These are phyloP conservation scores for silkworm (Bombyx mori) DNA, from an alignment of 1,140 invertebrate genomes.

Conservation along the genomic window ASM3026992v2 NC_085131.1:8526001-8526500, in stretches of 20 bases:
- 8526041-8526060: constrained; percentile 94
- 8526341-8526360: constrained; percentile 91
- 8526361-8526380: constrained; percentile 92
- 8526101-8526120: constrained; percentile 98
- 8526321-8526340: constrained; percentile 96
- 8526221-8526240: not conserved
- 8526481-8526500: constrained; percentile 89
- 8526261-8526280: constrained; percentile 90
- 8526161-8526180: constrained; percentile 96
- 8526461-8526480: constrained; percentile 81
- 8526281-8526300: constrained; percentile 94
- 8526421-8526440: not conserved
- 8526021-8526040: constrained; percentile 96
- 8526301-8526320: constrained; percentile 97
- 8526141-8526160: constrained; percentile 93
- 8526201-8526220: not conserved
- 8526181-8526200: constrained; percentile 5
- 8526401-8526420: not conserved
- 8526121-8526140: constrained; percentile 96
- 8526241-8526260: constrained; percentile 81
- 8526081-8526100: constrained; percentile 97
- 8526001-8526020: constrained; percentile 91
- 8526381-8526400: constrained; percentile 32
- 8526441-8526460: constrained; percentile 79
- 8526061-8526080: constrained; percentile 89